Evolutionary conservation across 1,140 invertebrate species (phyloP).

Genomic region (Nasonia giraulti): DNA sequence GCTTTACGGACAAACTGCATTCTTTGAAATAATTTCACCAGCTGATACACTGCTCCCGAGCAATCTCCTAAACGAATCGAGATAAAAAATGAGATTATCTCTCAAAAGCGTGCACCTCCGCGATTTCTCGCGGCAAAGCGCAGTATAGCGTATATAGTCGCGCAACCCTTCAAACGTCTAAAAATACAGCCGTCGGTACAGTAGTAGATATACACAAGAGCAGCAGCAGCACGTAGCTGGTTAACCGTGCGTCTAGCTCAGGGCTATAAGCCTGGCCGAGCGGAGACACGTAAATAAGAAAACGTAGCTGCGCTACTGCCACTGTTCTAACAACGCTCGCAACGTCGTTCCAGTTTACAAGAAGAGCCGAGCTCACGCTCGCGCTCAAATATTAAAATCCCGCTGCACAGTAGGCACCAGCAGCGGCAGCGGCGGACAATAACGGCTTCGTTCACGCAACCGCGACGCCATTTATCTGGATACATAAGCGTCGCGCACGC

Average conservation of each 20-base stretch:
- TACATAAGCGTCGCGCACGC: neutral
- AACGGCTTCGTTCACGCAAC: constrained; percentile 20
- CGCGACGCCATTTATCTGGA: neutral
- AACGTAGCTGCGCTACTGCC: neutral
- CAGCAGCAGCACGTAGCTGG: constrained; percentile 10
- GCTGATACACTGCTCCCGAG: too few relatives aligned
- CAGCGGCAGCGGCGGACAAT: constrained; percentile 11
- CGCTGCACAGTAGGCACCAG: neutral
- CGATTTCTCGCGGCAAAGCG: neutral
- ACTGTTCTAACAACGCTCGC: neutral
- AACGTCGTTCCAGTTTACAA: constrained; percentile 18
- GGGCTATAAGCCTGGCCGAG: constrained; percentile 2
- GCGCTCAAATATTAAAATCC: constrained; percentile 40
- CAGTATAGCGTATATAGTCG: too few relatives aligned
- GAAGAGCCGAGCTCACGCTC: neutral
- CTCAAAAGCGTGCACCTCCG: neutral
- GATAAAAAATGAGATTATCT: neutral
- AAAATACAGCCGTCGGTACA: constrained; percentile 4
- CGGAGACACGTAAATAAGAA: constrained; percentile 29
- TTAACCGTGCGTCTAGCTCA: constrained; percentile 28
- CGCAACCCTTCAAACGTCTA: neutral
- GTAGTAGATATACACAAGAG: neutral
- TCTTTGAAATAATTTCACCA: too few relatives aligned
- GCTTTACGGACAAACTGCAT: too few relatives aligned
- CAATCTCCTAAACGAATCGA: neutral